Percentiles rank a stretch among this genome's conserved stretches.
Conservation (phyloP, 2,888 invertebrate species). For the Ferrisia virgata region DNA sequence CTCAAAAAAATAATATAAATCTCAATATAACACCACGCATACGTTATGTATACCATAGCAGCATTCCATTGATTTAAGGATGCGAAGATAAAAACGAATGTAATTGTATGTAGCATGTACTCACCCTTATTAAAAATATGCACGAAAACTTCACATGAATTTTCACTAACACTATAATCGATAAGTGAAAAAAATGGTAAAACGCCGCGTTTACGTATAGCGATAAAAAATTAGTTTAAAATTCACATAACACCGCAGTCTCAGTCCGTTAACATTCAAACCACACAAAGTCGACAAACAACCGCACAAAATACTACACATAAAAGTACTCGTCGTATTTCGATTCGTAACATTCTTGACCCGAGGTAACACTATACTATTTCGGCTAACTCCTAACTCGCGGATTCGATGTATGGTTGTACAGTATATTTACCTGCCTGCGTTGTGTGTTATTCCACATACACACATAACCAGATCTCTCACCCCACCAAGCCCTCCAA, state of each 20-base stretch:
- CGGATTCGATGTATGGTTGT: conserved; percentile 28
- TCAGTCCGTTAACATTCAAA: conserved; percentile 25
- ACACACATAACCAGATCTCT: conserved; percentile 37
- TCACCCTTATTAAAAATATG: not conserved
- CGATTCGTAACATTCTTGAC: conserved; percentile 38
- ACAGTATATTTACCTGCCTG: conserved; percentile 28
- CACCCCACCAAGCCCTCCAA: conserved; percentile 23
- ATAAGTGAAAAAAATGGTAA: not conserved
- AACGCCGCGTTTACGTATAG: too few species aligned
- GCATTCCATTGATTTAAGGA: too few species aligned
- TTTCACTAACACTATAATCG: not conserved
- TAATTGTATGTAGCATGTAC: too few species aligned
- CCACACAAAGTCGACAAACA: not conserved
- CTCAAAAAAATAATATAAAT: too few species aligned
- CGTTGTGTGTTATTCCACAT: conserved; percentile 34
- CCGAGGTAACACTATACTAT: conserved; percentile 42
- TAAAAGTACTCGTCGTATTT: too few species aligned
- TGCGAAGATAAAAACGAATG: too few species aligned
- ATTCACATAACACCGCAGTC: not conserved
- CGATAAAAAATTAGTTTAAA: not conserved
- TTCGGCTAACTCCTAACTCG: conserved; percentile 35
- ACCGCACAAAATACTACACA: not conserved
- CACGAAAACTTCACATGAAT: not conserved
- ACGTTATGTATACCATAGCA: too few species aligned
- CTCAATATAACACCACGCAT: too few species aligned